Conservation (phyloP, 2,113 vertebrate species). For the Ailuropoda melanoleuca region DNA sequence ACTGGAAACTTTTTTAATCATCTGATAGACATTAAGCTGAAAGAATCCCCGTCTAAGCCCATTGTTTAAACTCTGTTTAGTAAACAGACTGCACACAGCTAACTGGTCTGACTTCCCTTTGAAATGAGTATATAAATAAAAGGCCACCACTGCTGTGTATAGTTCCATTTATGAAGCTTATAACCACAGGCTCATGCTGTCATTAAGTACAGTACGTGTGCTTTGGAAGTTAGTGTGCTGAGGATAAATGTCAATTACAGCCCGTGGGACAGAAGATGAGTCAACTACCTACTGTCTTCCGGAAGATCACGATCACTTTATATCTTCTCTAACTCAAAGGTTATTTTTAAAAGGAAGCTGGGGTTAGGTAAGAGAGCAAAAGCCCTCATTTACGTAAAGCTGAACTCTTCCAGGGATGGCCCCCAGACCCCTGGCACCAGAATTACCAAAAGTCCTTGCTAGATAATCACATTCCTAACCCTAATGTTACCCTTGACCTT, state of each 20-base stretch:
- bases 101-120: conserved; percentile 73
- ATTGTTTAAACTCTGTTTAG: conserved; percentile 75
- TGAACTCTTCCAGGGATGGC: background rate
- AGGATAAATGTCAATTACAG: conserved; percentile 61
- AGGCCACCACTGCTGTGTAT: conserved; percentile 67
- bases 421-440: background rate
- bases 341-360: conserved; percentile 57
- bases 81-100: conserved; percentile 76
- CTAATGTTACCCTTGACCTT: background rate
- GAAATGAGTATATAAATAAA: conserved; percentile 71
- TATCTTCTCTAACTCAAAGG: conserved; percentile 10
- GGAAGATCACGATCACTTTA: conserved; percentile 38
- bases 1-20: conserved; percentile 69
- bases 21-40: conserved; percentile 73
- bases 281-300: conserved; percentile 48
- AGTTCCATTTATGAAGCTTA: conserved; percentile 73
- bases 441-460: background rate
- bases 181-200: conserved; percentile 48
- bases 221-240: conserved; percentile 41
- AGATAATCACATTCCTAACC: background rate
- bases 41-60: conserved; percentile 70
- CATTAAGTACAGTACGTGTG: conserved; percentile 59
- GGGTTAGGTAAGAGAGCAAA: conserved; percentile 15
- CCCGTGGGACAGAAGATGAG: conserved; percentile 52
- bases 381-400: conserved; percentile 28